Percentiles rank a stretch among this genome's conserved stretches.
These are phyloP conservation scores for Rhopilema esculentum DNA, from an alignment of 30 jellyfish, hydroid and myxozoan species.

Conservation along the genomic window DNA sequence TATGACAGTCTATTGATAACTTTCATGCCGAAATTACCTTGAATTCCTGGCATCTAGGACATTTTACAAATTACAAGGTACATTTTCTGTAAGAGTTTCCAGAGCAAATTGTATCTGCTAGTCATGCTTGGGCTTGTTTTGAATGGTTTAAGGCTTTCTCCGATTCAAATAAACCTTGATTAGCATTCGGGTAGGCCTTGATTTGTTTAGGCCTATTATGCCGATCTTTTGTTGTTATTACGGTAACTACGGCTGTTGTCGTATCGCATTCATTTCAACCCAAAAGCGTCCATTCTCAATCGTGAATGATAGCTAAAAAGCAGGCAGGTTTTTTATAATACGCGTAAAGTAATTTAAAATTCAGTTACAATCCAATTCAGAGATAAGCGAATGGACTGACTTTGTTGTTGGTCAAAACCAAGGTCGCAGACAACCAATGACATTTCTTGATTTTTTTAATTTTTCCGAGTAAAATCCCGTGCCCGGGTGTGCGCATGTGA, in stretches of 20 bases:
- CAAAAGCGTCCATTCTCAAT: neutral
- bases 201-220: neutral
- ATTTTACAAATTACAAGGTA: too few relatives aligned
- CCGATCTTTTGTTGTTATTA: neutral
- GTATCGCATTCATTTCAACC: neutral
- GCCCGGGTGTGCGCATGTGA: neutral
- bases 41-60: too few relatives aligned
- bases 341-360: neutral
- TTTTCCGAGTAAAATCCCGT: neutral
- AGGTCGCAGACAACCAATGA: neutral
- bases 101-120: too few relatives aligned
- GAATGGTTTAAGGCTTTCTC: neutral
- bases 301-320: neutral
- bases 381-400: neutral
- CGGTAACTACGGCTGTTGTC: neutral
- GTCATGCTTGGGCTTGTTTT: too few relatives aligned
- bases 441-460: neutral
- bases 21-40: neutral
- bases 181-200: neutral
- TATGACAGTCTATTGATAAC: neutral
- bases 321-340: neutral
- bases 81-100: too few relatives aligned
- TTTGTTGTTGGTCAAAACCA: neutral
- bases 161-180: neutral
- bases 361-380: neutral